Percentiles rank a stretch among this genome's conserved stretches.
Evolutionary conservation across 1,140 invertebrate species (phyloP).

Genomic region (Plectrocnemia conspersa): DNA sequence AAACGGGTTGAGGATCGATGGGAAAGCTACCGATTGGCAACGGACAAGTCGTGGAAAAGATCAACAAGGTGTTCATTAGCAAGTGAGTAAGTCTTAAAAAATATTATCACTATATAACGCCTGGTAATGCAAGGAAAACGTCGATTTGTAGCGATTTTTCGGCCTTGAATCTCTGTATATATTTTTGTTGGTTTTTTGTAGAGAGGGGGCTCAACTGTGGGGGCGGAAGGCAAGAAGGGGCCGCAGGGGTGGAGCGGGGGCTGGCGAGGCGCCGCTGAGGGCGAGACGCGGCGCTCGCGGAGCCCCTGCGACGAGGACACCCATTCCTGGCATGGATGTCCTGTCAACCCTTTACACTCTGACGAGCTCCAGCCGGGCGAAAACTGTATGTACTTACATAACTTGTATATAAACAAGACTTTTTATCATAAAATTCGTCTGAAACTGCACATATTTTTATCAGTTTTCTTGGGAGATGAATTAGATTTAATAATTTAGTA

Average conservation of each 20-base stretch:
- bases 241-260: conserved; percentile 42
- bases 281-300: conserved; percentile 21
- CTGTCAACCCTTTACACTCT: conserved; percentile 50
- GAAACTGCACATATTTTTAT: too few relatives aligned
- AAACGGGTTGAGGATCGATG: conserved; percentile 4
- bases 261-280: conserved; percentile 5
- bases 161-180: not conserved
- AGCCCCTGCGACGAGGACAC: conserved; percentile 35
- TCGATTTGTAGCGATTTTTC: not conserved
- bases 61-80: conserved; percentile 29
- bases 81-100: conserved; percentile 19
- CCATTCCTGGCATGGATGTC: conserved; percentile 49
- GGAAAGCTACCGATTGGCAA: conserved; percentile 20
- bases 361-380: too few relatives aligned
- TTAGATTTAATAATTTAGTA: too few relatives aligned
- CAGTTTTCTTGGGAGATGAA: too few relatives aligned
- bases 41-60: conserved; percentile 25
- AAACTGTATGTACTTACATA: too few relatives aligned
- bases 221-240: conserved; percentile 38
- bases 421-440: too few relatives aligned
- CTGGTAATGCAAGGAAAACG: not conserved
- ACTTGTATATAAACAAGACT: too few relatives aligned
- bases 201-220: conserved; percentile 44
- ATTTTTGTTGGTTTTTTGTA: conserved; percentile 5
- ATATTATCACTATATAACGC: not conserved